Conservation (phyloP, 2,888 invertebrate genomes). For the Cistogaster globosa region DNA sequence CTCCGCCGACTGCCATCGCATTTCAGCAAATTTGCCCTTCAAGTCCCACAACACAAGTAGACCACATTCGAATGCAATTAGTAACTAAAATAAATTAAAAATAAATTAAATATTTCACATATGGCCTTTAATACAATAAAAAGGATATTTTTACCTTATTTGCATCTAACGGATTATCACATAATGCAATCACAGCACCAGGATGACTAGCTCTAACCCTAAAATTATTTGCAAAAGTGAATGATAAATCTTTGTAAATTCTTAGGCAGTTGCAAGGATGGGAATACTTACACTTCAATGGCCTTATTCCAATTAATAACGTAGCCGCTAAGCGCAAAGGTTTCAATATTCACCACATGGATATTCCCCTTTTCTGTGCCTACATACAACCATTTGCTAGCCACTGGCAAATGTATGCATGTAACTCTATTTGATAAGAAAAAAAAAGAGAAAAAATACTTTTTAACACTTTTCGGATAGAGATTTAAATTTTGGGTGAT, state of each 20-base stretch:
- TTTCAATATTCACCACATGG: slow-evolving; percentile 98
- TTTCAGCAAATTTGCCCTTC: slow-evolving; percentile 92
- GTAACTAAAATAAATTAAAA: slow-evolving; percentile 86
- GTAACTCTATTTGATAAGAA: slow-evolving; percentile 89
- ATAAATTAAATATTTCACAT: neutral
- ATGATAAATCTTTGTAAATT: neutral
- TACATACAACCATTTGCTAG: slow-evolving; percentile 99
- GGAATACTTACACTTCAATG: slow-evolving; percentile 96
- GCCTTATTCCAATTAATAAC: slow-evolving; percentile 99
- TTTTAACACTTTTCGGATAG: neutral
- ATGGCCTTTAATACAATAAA: neutral
- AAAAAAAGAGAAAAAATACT: neutral
- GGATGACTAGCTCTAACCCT: slow-evolving; percentile 98
- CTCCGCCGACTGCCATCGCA: slow-evolving; percentile 90
- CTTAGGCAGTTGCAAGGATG: neutral
- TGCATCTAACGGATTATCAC: slow-evolving; percentile 97
- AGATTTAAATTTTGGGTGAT: neutral
- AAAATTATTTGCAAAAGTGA: slow-evolving; percentile 82
- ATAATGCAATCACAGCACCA: slow-evolving; percentile 96
- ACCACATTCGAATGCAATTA: slow-evolving; percentile 98
- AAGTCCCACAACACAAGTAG: slow-evolving; percentile 98
- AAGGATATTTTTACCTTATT: slow-evolving; percentile 89
- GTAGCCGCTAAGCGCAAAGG: slow-evolving; percentile 97
- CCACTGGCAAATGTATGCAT: slow-evolving; percentile 96
- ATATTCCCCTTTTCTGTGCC: slow-evolving; percentile 99